Evolutionary conservation across 2,888 invertebrate species (phyloP).

Genomic region (Malacosoma neustria): DNA sequence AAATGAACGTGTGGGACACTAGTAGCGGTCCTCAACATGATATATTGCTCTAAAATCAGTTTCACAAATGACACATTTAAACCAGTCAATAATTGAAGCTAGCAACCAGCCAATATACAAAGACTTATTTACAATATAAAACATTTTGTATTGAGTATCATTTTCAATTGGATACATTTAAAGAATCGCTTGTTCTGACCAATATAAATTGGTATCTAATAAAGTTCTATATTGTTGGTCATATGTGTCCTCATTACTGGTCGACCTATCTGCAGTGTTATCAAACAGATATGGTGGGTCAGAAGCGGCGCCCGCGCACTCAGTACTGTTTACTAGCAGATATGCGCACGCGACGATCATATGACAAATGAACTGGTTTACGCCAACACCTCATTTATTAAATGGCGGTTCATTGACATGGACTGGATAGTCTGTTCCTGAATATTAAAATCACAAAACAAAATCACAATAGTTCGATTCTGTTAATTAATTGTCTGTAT

Average conservation of each 20-base stretch:
- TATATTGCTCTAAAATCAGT: not conserved
- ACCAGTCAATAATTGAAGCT: not conserved
- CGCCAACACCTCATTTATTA: conserved; percentile 12
- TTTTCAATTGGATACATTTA: not conserved
- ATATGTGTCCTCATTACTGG: conserved; percentile 4
- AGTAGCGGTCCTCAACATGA: not conserved
- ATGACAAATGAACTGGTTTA: conserved; percentile 36
- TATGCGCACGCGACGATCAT: conserved; percentile 52
- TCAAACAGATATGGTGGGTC: conserved; percentile 49
- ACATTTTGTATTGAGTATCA: not conserved
- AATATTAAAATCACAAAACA: too few relatives aligned
- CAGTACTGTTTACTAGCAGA: conserved; percentile 42
- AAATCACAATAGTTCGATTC: too few relatives aligned
- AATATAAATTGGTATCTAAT: not conserved
- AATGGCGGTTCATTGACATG: conserved; percentile 24
- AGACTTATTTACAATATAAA: not conserved
- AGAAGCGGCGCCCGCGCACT: conserved; percentile 42
- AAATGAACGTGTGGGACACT: not conserved
- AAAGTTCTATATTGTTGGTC: not conserved
- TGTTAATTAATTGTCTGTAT: too few relatives aligned
- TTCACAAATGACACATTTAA: not conserved
- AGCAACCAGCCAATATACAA: not conserved
- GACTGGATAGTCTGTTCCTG: not conserved
- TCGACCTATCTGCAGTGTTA: conserved; percentile 26
- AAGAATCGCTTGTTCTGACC: not conserved